Evolutionary conservation across 2,797 vertebrate species (phyloP).

Genomic region (Microctenopoma lineatum): DNA sequence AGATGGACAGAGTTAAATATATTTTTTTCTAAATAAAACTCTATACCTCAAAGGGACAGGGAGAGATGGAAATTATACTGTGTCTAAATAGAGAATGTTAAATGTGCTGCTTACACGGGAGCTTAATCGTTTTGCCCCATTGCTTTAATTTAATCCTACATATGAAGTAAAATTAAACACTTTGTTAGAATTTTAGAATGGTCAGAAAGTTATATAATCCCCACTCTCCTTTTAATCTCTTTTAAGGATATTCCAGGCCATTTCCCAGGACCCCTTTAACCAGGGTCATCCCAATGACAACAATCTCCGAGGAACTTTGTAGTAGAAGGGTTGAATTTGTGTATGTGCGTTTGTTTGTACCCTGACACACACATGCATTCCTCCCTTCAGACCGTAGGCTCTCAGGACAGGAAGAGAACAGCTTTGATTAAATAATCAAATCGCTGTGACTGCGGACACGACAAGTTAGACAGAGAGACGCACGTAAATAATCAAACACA

Average conservation of each 20-base stretch:
- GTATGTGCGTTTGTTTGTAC: slow-evolving; percentile 28
- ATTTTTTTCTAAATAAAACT: slow-evolving; percentile 16
- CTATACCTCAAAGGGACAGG: not conserved
- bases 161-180: not conserved
- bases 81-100: slow-evolving; percentile 2
- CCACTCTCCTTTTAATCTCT: not conserved
- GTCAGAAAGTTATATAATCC: slow-evolving; percentile 41
- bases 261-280: slow-evolving; percentile 76
- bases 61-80: not conserved
- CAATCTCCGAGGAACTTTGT: slow-evolving; percentile 43
- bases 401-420: slow-evolving; percentile 54
- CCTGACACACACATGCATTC: slow-evolving; percentile 17
- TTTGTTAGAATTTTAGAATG: slow-evolving; percentile 16
- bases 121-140: slow-evolving; percentile 4
- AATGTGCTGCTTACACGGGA: not conserved
- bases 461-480: slow-evolving; percentile 50
- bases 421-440: slow-evolving; percentile 63
- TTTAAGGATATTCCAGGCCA: slow-evolving; percentile 63
- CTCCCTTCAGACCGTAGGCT: slow-evolving; percentile 34
- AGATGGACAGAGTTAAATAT: slow-evolving; percentile 48
- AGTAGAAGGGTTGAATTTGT: slow-evolving; percentile 32
- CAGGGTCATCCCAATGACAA: slow-evolving; percentile 63
- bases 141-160: slow-evolving; percentile 5
- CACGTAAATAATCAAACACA: slow-evolving; percentile 50
- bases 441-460: slow-evolving; percentile 52